These are phyloP conservation scores for Crotalus horridus DNA, from an alignment of 2,113 vertebrate species.

Conservation along the genomic window DNA sequence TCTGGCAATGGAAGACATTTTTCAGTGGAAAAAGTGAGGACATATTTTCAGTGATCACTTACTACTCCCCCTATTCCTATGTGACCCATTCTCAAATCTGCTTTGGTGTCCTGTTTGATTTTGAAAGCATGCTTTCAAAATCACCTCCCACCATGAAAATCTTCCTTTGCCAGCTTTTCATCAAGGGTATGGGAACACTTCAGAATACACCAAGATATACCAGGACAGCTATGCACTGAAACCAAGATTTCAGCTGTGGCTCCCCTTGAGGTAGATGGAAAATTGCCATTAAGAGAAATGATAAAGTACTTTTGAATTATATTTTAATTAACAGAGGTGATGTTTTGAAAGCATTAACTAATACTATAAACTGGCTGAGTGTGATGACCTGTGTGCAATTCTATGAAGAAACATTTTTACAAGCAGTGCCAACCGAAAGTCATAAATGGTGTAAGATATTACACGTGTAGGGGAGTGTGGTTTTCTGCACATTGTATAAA, in stretches of 20 bases:
- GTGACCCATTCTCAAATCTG: background rate
- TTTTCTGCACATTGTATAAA: no score
- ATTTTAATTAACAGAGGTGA: no score
- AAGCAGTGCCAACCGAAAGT: no score
- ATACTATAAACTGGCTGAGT: no score
- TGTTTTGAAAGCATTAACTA: no score
- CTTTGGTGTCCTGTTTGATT: background rate
- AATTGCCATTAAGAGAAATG: no score
- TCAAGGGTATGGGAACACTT: background rate
- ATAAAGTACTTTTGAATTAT: no score
- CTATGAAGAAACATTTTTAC: no score
- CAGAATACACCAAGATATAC: background rate
- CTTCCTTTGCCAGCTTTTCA: background rate
- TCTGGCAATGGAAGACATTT: background rate
- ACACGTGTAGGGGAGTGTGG: no score
- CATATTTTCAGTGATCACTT: background rate
- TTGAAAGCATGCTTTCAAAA: background rate
- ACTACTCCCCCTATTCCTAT: background rate
- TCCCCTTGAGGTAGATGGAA: no score
- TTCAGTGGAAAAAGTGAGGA: background rate
- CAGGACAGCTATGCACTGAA: background rate
- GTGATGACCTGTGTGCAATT: no score
- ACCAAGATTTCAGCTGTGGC: background rate
- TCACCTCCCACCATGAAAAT: background rate
- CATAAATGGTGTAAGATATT: no score